Evolutionary conservation across 2,113 vertebrate species (phyloP).

Genomic region (Equus quagga): DNA sequence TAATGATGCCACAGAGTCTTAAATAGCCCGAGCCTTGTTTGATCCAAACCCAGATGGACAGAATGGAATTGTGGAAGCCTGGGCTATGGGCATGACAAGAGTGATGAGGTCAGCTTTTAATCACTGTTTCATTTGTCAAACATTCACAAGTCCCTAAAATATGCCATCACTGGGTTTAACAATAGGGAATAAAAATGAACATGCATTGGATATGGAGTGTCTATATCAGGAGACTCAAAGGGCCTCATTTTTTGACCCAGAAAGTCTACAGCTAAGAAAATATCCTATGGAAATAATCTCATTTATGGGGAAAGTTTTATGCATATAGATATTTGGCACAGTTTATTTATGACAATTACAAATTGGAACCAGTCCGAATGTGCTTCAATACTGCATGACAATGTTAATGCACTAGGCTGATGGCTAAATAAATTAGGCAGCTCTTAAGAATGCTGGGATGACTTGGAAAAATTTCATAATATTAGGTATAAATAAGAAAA

Average conservation of each 20-base stretch:
- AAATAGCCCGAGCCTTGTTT: background rate
- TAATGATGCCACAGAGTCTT: background rate
- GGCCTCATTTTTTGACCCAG: background rate
- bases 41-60: background rate
- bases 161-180: background rate
- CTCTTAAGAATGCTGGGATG: background rate
- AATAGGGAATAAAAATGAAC: background rate
- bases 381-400: background rate
- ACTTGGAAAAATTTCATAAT: background rate
- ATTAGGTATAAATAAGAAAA: background rate
- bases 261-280: background rate
- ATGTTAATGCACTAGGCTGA: background rate
- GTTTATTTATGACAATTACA: background rate
- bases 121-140: background rate
- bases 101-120: background rate
- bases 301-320: background rate
- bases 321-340: background rate
- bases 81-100: background rate
- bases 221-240: background rate
- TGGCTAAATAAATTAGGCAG: background rate
- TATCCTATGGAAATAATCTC: background rate
- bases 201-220: background rate
- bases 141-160: background rate
- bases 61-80: background rate
- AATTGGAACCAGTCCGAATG: background rate